Evolutionary conservation across 2,797 vertebrate genomes (phyloP), one percentile per base, ranked within the genome.

Genomic region (Xiphorhynchus erythropygius): DNA sequence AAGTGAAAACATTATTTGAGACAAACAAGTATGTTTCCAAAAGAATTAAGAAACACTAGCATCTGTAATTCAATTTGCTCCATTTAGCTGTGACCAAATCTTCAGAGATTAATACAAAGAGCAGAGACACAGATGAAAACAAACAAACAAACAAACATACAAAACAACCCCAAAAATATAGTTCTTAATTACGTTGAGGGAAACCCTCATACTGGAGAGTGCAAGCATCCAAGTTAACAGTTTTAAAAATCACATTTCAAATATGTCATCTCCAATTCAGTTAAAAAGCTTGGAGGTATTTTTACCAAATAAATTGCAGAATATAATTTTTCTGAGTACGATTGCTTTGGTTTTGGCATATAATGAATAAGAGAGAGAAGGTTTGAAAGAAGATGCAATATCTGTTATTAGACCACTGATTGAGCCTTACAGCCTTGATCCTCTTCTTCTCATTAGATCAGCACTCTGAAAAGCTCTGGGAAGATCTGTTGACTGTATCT

Each of bases 361-460:
- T 0, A 9, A 62, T 41, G n/a, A 77, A 21, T 35, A 60, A 88
- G 39, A 92, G 35, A 71, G 47, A 79, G 14, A 73, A 74, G 39
- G 5, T 79, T 74, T 81, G 23, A 96, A 82, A 76, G 49, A 81
- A 84, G 27, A 59, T 0, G 4, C 12, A 50, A 2, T 78, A 78
- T 92, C 19, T 78, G 32, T 56, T 81, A 60, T 39, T 68, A 80
- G 47, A 67, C 30, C 21, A 77, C 64, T 80, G 56, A 73, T 27
- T 64, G 64, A 92, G 37, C 76, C 75, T 96, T 92, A 87, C 71
- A 94, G 73, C 55, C 75, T 89, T 88, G 46, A 63, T 94, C 67
- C 53, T 95, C 52, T 37, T 94, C 78, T 74, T 90, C 73, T 81
- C 21, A 50, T 83, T 87, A 81, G 21, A 87, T 59, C 52, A 87